These are phyloP conservation scores for Amphipoea oculea DNA, from an alignment of 2,888 invertebrate species.

Conservation along the genomic window DNA sequence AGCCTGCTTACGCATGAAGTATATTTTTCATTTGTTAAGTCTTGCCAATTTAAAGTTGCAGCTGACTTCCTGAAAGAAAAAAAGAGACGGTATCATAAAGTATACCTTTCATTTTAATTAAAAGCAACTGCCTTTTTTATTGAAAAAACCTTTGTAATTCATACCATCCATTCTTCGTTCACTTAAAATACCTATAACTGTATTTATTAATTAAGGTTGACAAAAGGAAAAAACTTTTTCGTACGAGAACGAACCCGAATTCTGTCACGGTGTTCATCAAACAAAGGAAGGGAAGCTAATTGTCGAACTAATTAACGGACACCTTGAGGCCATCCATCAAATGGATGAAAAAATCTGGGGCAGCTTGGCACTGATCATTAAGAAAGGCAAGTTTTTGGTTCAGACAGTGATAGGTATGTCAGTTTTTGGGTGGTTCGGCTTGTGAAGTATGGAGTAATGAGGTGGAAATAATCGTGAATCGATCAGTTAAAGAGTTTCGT, in stretches of 20 bases:
- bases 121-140: constrained; percentile 6
- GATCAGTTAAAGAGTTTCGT: not conserved
- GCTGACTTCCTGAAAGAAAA: constrained; percentile 6
- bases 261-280: constrained; percentile 62
- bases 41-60: not conserved
- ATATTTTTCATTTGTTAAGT: not conserved
- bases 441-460: constrained; percentile 28
- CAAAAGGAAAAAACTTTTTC: constrained; percentile 50
- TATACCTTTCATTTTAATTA: constrained; percentile 13
- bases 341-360: constrained; percentile 53
- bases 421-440: constrained; percentile 19
- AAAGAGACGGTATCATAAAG: not conserved
- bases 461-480: constrained; percentile 22
- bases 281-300: constrained; percentile 74
- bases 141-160: not conserved
- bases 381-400: constrained; percentile 29
- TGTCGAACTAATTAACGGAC: constrained; percentile 80
- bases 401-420: constrained; percentile 27
- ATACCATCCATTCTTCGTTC: constrained; percentile 21
- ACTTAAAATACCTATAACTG: constrained; percentile 46
- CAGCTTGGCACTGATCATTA: constrained; percentile 44
- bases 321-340: constrained; percentile 82
- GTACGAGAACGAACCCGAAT: constrained; percentile 37
- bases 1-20: not conserved
- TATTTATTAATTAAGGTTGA: constrained; percentile 53